Conservation (phyloP, 2,888 invertebrate species). For the Acanthosepion pharaonis region DNA sequence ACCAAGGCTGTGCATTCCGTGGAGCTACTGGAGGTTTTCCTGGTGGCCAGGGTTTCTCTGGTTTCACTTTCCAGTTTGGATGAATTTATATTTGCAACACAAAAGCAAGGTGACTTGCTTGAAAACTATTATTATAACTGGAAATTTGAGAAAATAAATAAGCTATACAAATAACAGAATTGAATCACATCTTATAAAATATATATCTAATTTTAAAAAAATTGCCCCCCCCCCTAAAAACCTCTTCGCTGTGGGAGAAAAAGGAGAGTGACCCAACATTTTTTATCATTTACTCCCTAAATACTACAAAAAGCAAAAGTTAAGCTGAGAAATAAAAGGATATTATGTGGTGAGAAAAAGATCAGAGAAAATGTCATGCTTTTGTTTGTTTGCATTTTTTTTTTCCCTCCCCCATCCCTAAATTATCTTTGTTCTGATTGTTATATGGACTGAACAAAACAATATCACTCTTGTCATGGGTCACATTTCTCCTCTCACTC, state of each 20-base stretch:
- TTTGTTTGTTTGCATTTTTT: too few relatives aligned
- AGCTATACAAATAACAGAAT: neutral
- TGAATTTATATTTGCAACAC: conserved; percentile 53
- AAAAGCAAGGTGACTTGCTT: neutral
- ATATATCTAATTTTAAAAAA: neutral
- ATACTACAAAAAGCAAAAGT: neutral
- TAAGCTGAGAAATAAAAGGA: neutral
- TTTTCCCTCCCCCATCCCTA: too few relatives aligned
- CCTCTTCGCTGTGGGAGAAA: neutral
- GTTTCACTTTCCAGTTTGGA: conserved; percentile 83
- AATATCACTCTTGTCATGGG: neutral
- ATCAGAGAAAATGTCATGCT: too few relatives aligned
- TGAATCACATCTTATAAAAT: conserved; percentile 37
- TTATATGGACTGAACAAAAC: neutral
- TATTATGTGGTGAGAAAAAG: neutral
- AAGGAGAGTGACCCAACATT: neutral
- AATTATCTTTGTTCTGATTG: neutral
- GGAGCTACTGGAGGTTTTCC: conserved; percentile 68
- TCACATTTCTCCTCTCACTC: neutral
- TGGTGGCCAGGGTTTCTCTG: conserved; percentile 77
- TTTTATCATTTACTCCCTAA: neutral
- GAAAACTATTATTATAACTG: conserved; percentile 35
- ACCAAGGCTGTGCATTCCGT: conserved; percentile 62
- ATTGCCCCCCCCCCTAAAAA: neutral
- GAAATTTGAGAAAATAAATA: neutral